Base-by-base conservation (phyloP, 2,888 invertebrate genomes). In the Ditula angustiorana region DNA sequence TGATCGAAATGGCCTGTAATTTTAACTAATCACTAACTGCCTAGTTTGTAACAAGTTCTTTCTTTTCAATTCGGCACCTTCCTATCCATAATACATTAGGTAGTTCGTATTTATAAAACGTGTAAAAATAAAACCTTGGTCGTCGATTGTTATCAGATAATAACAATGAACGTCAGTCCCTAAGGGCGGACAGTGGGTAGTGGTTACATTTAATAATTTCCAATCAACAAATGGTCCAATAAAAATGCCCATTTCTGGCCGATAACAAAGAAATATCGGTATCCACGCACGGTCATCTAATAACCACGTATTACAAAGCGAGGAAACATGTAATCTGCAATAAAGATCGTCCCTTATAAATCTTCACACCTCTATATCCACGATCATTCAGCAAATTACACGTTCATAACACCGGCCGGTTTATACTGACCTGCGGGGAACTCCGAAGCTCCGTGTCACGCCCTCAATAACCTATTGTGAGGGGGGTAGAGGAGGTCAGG, bases 311-410 rank as follows among this genome's bases (percentile, higher is more conserved):
- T 44, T 46, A 57, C 61, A 66, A 63, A 64, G 66, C 67, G 66
- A 61, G 66, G 59, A 64, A 66, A 61, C 62, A 46, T 37, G 63
- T 66, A 68, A 69, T 73, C 65, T 67, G 59, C 66, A 62, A 53
- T 61, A 68, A 70, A 67, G 66, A 64, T 53, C 53, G 61, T 52
- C 60, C 63, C 53, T 49, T 60, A 73, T 71, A 73, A 73, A 71
- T 74, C 69, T 71, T 63, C 52, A 16, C 67, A 67, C 70, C 63
- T 68, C 61, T 53, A 59, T 66, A 68, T 68, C 68, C 67, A 55
- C 68, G 70, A 68, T 66, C 69, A 67, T 65, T 67, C 70, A 59
- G 64, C 70, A 73, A 72, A 74, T 73, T 72, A 72, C 71, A 67
- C 62, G 67, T 58, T 37, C 61, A 69, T 64, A 68, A 64, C 50